phyloP scores from a whole-genome alignment of 2,113 vertebrate genomes.

The Numida meleagris region DNA sequence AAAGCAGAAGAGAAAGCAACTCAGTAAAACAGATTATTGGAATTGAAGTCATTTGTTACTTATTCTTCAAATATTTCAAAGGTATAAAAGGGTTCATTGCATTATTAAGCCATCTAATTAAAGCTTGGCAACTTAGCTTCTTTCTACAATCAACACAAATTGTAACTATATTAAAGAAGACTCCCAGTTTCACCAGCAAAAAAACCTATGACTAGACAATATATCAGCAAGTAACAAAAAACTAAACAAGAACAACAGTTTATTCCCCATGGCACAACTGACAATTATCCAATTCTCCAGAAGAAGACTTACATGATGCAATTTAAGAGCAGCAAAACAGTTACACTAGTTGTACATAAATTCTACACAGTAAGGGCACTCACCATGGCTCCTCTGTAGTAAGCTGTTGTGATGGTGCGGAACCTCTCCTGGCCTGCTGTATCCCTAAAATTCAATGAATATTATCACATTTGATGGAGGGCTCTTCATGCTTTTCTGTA shows the following conservation, averaged over 20 bases:
- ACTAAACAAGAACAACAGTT: neutral
- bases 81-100: neutral
- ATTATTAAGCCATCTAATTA: neutral
- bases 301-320: neutral
- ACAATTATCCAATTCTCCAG: neutral
- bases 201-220: neutral
- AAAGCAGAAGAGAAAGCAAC: neutral
- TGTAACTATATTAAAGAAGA: neutral
- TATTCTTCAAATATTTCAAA: neutral
- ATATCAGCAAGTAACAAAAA: neutral
- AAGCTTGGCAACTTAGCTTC: neutral
- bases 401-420: constrained; percentile 92
- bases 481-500: neutral
- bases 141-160: neutral
- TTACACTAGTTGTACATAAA: neutral
- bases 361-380: constrained; percentile 34
- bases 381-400: constrained; percentile 95
- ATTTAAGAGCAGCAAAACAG: neutral
- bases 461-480: neutral
- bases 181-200: neutral
- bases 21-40: neutral
- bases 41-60: neutral
- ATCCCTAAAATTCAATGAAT: constrained; percentile 80
- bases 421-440: constrained; percentile 93
- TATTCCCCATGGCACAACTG: neutral